Evolutionary conservation across 2,888 invertebrate species (phyloP).

Genomic region (Fragum sueziense): DNA sequence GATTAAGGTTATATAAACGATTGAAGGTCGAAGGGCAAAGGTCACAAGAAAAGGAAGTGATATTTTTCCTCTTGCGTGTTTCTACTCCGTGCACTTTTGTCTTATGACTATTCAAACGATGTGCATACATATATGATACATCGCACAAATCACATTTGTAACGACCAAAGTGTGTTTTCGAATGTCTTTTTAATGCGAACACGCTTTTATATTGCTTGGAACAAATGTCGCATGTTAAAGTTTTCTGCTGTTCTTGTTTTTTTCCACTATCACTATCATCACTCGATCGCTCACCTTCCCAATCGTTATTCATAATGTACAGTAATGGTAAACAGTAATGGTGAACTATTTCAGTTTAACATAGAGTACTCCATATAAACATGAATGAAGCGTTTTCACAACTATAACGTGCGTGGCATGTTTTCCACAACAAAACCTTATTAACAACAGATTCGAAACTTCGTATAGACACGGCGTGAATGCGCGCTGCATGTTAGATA

Average conservation of each 20-base stretch:
- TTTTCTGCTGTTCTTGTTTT: neutral
- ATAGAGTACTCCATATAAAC: too few relatives aligned
- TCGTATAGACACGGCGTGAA: too few relatives aligned
- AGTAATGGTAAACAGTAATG: too few relatives aligned
- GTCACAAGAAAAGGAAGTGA: slow-evolving; percentile 10
- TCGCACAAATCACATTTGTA: slow-evolving; percentile 19
- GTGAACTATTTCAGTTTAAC: too few relatives aligned
- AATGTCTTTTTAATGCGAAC: slow-evolving; percentile 20
- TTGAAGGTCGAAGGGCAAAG: slow-evolving; percentile 18
- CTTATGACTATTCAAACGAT: neutral
- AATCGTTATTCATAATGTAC: too few relatives aligned
- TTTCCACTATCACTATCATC: neutral
- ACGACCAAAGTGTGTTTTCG: slow-evolving; percentile 16
- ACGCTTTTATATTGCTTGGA: slow-evolving; percentile 12
- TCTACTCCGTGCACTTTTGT: neutral
- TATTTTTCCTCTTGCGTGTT: neutral
- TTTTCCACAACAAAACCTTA: too few relatives aligned
- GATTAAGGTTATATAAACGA: slow-evolving; percentile 4
- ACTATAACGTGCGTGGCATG: too few relatives aligned
- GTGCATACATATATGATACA: neutral
- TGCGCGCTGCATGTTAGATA: too few relatives aligned
- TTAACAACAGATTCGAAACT: too few relatives aligned
- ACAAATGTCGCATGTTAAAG: slow-evolving; percentile 5
- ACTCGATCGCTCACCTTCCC: too few relatives aligned
- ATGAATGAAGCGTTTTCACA: too few relatives aligned